Evolutionary conservation across 2,888 invertebrate genomes (phyloP).

Genomic region (Mimachlamys varia): DNA sequence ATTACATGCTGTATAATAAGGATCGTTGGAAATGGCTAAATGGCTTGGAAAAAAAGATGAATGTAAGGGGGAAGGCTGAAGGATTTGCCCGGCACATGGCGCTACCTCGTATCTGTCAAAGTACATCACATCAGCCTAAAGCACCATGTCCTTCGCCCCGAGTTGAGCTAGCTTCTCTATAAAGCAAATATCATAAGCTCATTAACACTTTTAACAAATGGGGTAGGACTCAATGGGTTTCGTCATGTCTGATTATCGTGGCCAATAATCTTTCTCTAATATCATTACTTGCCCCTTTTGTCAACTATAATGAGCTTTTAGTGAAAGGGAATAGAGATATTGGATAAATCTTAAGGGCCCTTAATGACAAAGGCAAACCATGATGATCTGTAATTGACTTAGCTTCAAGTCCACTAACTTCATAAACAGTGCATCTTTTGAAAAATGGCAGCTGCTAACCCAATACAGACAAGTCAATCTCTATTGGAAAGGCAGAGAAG

Average conservation of each 20-base stretch:
- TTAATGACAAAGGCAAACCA: conserved; percentile 41
- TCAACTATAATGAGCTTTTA: conserved; percentile 51
- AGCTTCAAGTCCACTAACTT: conserved; percentile 49
- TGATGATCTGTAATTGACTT: conserved; percentile 53
- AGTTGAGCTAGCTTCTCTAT: not conserved
- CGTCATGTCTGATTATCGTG: conserved; percentile 50
- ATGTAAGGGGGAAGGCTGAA: not conserved
- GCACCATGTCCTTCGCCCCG: not conserved
- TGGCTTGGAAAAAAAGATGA: not conserved
- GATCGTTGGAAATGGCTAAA: not conserved
- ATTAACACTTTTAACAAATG: conserved; percentile 42
- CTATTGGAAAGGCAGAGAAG: conserved; percentile 24
- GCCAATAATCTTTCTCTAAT: conserved; percentile 50
- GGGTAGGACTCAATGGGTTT: conserved; percentile 41
- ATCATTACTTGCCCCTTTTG: conserved; percentile 49
- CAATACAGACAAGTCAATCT: conserved; percentile 39
- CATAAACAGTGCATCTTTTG: conserved; percentile 45
- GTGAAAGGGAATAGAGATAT: conserved; percentile 53
- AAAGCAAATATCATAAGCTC: conserved; percentile 42
- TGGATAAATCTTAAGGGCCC: conserved; percentile 50
- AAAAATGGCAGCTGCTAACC: conserved; percentile 49
- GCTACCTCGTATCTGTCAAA: not conserved
- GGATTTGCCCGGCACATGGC: not conserved
- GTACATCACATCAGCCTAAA: not conserved
- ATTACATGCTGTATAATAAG: not conserved